phyloP scores from a whole-genome alignment of 2,888 invertebrate species.

The Prenolepis imparis region DNA sequence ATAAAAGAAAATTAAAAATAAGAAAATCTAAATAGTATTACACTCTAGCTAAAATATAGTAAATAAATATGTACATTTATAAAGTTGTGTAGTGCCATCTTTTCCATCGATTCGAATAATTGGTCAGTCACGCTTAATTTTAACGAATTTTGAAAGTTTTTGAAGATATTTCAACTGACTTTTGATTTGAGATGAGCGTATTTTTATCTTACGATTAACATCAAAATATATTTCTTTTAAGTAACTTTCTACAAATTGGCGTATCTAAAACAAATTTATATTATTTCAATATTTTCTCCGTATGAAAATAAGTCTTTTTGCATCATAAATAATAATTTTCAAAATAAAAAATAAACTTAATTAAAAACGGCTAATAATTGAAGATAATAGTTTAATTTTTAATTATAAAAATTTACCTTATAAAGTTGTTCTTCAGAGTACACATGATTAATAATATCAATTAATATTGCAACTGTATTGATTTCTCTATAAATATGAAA shows the following conservation, averaged over 20 bases:
- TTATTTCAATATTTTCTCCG: not conserved
- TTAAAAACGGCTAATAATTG: not conserved
- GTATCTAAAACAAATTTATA: not conserved
- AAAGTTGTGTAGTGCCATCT: not conserved
- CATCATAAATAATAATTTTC: not conserved
- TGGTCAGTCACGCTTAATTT: not conserved
- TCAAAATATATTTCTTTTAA: not conserved
- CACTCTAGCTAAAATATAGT: not conserved
- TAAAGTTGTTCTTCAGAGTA: not conserved
- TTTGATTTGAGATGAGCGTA: not conserved
- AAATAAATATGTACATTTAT: not conserved
- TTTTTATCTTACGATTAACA: not conserved
- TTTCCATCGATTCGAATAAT: not conserved
- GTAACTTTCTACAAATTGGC: not conserved
- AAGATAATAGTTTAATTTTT: not conserved
- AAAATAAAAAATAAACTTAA: no score
- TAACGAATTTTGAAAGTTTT: not conserved
- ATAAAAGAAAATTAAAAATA: not conserved
- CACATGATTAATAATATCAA: not conserved
- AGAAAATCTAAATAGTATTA: not conserved
- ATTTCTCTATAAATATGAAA: not conserved
- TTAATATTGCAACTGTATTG: not conserved
- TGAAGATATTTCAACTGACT: not conserved
- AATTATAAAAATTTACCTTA: not conserved
- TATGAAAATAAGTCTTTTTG: not conserved